Percentiles rank a stretch among this genome's conserved stretches.
Conservation (phyloP, 2,888 invertebrate genomes). For the Rhingia rostrata region DNA sequence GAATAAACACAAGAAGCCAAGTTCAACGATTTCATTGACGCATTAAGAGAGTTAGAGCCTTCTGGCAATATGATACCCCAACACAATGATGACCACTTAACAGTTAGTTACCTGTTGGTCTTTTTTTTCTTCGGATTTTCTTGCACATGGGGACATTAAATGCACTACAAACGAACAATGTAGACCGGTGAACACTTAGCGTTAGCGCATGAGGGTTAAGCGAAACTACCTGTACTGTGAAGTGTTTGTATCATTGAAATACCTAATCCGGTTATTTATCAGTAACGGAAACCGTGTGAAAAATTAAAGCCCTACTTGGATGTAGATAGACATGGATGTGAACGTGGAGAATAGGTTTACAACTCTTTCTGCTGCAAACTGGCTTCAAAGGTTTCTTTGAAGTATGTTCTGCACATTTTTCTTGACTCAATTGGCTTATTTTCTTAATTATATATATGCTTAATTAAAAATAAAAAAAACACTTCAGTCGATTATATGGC, state of each 20-base stretch:
- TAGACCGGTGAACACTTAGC: neutral
- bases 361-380: too few species aligned
- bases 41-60: constrained; percentile 38
- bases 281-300: constrained; percentile 50
- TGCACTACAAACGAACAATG: constrained; percentile 24
- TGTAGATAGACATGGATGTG: too few species aligned
- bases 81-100: constrained; percentile 46
- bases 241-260: constrained; percentile 4
- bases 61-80: constrained; percentile 38
- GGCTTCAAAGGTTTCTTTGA: too few species aligned
- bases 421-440: too few species aligned
- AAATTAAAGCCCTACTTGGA: neutral
- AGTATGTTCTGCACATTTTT: too few species aligned
- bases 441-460: too few species aligned
- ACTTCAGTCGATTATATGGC: too few species aligned
- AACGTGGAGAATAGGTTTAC: too few species aligned
- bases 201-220: constrained; percentile 9
- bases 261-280: constrained; percentile 11
- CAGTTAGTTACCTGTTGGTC: constrained; percentile 44
- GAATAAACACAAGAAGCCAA: constrained; percentile 56
- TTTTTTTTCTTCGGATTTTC: constrained; percentile 1
- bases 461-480: too few species aligned
- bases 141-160: neutral
- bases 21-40: constrained; percentile 62
- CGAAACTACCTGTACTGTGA: neutral